Percentiles rank a stretch among this genome's conserved stretches.
phyloP scores from a whole-genome alignment of 2,888 invertebrate species.

The Cryptus viduatorius region DNA sequence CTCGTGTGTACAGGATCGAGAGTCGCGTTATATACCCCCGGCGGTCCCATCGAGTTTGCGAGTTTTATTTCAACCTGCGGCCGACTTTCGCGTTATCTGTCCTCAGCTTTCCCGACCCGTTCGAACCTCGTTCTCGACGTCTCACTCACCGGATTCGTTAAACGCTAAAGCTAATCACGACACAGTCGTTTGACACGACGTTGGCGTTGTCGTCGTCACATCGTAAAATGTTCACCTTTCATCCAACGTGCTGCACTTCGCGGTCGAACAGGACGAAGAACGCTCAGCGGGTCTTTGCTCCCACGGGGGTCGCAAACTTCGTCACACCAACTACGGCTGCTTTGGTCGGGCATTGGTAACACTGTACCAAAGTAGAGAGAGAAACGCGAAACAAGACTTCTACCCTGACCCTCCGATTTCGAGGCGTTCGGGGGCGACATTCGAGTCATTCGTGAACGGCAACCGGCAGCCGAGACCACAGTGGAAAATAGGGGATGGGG shows the following conservation, averaged over 20 bases:
- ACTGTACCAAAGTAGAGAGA: conserved; percentile 10
- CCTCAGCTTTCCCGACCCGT: not conserved
- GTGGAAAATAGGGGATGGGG: not conserved
- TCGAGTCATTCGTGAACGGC: conserved; percentile 60
- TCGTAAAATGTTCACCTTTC: conserved; percentile 59
- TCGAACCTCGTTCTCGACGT: conserved; percentile 6
- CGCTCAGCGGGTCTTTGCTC: conserved; percentile 52
- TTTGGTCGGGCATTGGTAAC: not conserved
- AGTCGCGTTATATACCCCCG: conserved; percentile 25
- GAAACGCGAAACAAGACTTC: conserved; percentile 5
- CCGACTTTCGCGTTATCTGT: not conserved
- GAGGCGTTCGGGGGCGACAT: conserved; percentile 26
- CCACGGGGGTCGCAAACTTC: conserved; percentile 75
- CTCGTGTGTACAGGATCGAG: conserved; percentile 17
- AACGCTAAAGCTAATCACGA: conserved; percentile 61
- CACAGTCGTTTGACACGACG: conserved; percentile 27
- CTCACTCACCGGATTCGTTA: conserved; percentile 11
- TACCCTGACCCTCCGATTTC: not conserved
- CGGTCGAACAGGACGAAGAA: conserved; percentile 34
- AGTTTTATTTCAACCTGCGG: conserved; percentile 39
- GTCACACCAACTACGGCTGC: conserved; percentile 47
- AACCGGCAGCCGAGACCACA: conserved; percentile 40
- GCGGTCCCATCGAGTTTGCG: conserved; percentile 51
- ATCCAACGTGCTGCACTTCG: conserved; percentile 2
- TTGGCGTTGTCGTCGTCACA: conserved; percentile 40